phyloP scores from a whole-genome alignment of 2,113 vertebrate genomes.

The Hippopotamus amphibius region DNA sequence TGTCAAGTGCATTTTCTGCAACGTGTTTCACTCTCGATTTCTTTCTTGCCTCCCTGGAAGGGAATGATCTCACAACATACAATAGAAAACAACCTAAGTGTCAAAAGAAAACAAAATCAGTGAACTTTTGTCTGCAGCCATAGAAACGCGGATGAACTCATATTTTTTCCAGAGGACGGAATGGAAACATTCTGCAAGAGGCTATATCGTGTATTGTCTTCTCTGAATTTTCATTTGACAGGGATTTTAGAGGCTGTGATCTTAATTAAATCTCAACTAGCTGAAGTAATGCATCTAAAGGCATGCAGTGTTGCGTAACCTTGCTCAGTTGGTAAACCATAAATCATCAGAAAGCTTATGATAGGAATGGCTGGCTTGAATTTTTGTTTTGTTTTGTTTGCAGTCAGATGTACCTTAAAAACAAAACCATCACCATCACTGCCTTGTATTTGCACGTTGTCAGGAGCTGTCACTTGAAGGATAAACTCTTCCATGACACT shows the following conservation, averaged over 20 bases:
- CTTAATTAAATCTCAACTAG: constrained; percentile 99
- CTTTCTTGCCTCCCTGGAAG: constrained; percentile 79
- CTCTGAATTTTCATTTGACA: constrained; percentile 94
- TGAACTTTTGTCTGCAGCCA: constrained; percentile 94
- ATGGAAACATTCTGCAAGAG: constrained; percentile 93
- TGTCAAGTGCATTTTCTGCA: constrained; percentile 87
- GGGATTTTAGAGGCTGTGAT: constrained; percentile 96
- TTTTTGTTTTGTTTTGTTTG: constrained; percentile 81
- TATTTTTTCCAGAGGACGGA: constrained; percentile 91
- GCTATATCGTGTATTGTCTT: constrained; percentile 95
- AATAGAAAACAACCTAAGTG: constrained; percentile 91
- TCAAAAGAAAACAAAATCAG: constrained; percentile 93
- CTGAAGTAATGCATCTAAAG: constrained; percentile 95
- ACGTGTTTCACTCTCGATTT: constrained; percentile 79
- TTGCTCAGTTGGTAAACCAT: constrained; percentile 91
- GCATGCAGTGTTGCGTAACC: constrained; percentile 92
- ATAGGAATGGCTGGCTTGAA: constrained; percentile 86
- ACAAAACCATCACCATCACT: constrained; percentile 59
- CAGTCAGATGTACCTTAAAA: constrained; percentile 81
- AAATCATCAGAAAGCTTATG: constrained; percentile 90
- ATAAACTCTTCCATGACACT: constrained; percentile 78
- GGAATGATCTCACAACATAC: constrained; percentile 89
- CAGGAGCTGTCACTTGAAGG: constrained; percentile 72
- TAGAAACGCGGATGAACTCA: constrained; percentile 95
- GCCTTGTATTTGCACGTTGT: constrained; percentile 51